These are phyloP conservation scores for Melieria omissa DNA, from an alignment of 2,888 invertebrate genomes.

Conservation along the genomic window DNA sequence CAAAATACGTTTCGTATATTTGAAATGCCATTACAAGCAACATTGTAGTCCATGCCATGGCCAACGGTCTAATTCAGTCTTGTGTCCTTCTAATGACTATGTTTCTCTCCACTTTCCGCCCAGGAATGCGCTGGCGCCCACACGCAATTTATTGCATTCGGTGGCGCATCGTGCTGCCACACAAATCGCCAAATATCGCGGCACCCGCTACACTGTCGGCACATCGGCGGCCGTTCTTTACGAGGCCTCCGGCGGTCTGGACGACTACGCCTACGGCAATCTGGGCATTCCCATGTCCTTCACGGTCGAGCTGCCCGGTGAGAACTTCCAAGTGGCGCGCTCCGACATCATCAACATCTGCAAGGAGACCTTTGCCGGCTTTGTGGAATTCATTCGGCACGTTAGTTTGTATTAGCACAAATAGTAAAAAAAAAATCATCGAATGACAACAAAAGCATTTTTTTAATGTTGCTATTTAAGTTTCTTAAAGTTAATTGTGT, in stretches of 20 bases:
- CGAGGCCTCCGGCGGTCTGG: slow-evolving; percentile 72
- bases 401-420: slow-evolving; percentile 58
- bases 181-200: slow-evolving; percentile 63
- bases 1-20: slow-evolving; percentile 31
- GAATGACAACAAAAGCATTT: background rate
- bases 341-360: slow-evolving; percentile 64
- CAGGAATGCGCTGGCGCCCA: slow-evolving; percentile 61
- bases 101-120: slow-evolving; percentile 22
- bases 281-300: slow-evolving; percentile 71
- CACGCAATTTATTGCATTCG: slow-evolving; percentile 59
- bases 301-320: slow-evolving; percentile 75
- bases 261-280: slow-evolving; percentile 75
- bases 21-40: no score
- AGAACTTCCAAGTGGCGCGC: slow-evolving; percentile 65
- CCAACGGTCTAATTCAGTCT: background rate
- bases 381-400: slow-evolving; percentile 64
- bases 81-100: background rate
- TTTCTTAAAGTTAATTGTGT: slow-evolving; percentile 39
- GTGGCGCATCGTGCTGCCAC: slow-evolving; percentile 62
- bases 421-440: background rate
- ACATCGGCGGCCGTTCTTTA: slow-evolving; percentile 70
- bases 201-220: slow-evolving; percentile 69
- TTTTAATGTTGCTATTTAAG: slow-evolving; percentile 34
- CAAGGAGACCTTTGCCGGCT: slow-evolving; percentile 66
- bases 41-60: no score